Evolutionary conservation across 2,888 invertebrate genomes (phyloP), one percentile per base, ranked within the genome.

Genomic region (Lithophane ornitopus): DNA sequence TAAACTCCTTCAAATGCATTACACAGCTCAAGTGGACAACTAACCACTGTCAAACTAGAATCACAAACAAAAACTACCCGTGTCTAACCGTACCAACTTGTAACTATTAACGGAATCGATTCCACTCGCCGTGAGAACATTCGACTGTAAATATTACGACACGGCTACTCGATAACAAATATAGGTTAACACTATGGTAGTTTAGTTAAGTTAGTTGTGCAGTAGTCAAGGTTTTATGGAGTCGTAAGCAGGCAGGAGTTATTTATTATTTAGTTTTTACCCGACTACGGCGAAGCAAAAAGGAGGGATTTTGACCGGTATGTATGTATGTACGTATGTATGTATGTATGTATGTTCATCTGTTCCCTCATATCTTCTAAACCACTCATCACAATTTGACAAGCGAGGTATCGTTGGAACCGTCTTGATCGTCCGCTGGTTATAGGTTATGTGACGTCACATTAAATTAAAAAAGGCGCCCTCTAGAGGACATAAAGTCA

Each of bases 51-150:
- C 54, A 59, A 84, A 74, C 16, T 39, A n/a, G 54, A 49, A n/a
- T n/a, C 34, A 59, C 69, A 74, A 85, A 85, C 80, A 90, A 89
- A 90, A 93, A 93, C 88, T 82, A 88, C 84, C 89, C 91, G 92
- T 92, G 85, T 81, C 92, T 75, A 90, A 94, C 91, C 76, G 85
- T 85, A 90, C 89, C 89, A 88, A 88, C 88, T 90, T 81, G 86
- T 89, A 90, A 90, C 90, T 89, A 89, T 89, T 87, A 91, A 77
- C 70, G 56, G 78, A 84, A 91, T 89, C 90, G 86, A 90, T 89
- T 91, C 88, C 83, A 89, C 85, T 82, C 87, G 87, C 87, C 94
- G 94, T 94, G 94, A 94, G 94, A 94, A 93, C 89, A 85, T 89
- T 87, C 89, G 86, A 89, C 83, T 49, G 62, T 72, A 90, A 91